Evolutionary conservation across 2,113 vertebrate genomes (phyloP).

Genomic region (Ageneiosus marmoratus): DNA sequence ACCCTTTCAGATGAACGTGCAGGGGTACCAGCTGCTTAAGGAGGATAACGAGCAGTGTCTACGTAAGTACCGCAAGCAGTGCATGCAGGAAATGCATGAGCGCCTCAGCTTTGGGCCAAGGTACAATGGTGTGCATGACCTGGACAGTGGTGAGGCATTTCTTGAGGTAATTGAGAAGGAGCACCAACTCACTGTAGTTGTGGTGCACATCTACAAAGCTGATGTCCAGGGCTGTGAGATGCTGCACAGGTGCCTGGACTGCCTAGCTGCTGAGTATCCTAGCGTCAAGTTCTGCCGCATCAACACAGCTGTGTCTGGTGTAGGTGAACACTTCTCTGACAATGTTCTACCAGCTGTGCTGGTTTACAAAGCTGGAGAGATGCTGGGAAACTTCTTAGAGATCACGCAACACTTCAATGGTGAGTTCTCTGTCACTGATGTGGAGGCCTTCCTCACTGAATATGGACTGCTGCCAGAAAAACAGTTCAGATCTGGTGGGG

Average conservation of each 20-base stretch:
- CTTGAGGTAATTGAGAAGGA: constrained; percentile 91
- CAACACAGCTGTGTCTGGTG: constrained; percentile 83
- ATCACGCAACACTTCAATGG: constrained; percentile 83
- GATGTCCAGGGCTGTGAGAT: constrained; percentile 85
- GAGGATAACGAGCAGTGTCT: constrained; percentile 89
- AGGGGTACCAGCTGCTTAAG: constrained; percentile 90
- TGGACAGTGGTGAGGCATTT: constrained; percentile 89
- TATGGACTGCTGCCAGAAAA: constrained; percentile 92
- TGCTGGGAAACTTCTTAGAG: constrained; percentile 91
- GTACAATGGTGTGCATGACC: constrained; percentile 84
- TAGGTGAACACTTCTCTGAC: constrained; percentile 85
- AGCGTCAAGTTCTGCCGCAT: constrained; percentile 94
- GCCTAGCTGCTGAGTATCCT: constrained; percentile 84
- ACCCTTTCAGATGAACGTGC: constrained; percentile 86
- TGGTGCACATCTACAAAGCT: constrained; percentile 90
- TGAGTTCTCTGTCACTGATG: constrained; percentile 91
- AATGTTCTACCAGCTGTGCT: constrained; percentile 88
- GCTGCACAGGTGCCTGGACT: constrained; percentile 84
- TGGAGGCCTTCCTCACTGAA: constrained; percentile 91
- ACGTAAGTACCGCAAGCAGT: constrained; percentile 87
- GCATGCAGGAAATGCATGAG: constrained; percentile 97
- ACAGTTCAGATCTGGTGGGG: constrained; percentile 71
- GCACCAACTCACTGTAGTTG: constrained; percentile 82
- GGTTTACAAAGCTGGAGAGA: constrained; percentile 92
- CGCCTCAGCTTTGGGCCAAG: constrained; percentile 90